Percentiles rank a stretch among this genome's conserved stretches.
phyloP scores from a whole-genome alignment of 2,113 vertebrate species.

The Puffinus mauretanicus region DNA sequence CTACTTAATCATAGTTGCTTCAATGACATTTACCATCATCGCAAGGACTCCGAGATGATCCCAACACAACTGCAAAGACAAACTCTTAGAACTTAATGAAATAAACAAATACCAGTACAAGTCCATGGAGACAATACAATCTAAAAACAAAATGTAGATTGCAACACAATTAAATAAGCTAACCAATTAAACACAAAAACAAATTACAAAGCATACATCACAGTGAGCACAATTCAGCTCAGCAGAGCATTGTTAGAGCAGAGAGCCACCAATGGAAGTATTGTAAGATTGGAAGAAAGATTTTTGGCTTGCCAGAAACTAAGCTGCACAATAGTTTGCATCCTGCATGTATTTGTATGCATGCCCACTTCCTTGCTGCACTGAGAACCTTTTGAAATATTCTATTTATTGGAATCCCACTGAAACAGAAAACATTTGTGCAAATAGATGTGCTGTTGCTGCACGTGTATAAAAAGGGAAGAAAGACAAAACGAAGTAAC shows the following conservation, averaged over 20 bases:
- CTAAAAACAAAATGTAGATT: neutral
- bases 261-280: neutral
- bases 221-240: neutral
- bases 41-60: neutral
- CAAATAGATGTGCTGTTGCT: neutral
- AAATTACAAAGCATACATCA: neutral
- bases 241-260: neutral
- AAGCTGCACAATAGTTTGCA: neutral
- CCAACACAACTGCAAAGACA: neutral
- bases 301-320: neutral
- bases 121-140: neutral
- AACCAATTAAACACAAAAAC: conserved; percentile 22
- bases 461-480: neutral
- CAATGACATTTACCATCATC: neutral
- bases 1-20: neutral
- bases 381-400: neutral
- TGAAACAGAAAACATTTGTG: neutral
- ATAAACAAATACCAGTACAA: conserved; percentile 15
- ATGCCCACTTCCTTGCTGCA: neutral
- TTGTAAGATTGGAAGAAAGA: neutral
- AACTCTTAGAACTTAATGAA: conserved; percentile 9
- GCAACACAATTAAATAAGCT: conserved; percentile 18
- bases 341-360: neutral
- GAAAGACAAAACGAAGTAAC: neutral
- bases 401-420: neutral